Percentiles rank a stretch among this genome's conserved stretches.
phyloP scores from a whole-genome alignment of 2,113 vertebrate species.

The Pedionomus torquatus region DNA sequence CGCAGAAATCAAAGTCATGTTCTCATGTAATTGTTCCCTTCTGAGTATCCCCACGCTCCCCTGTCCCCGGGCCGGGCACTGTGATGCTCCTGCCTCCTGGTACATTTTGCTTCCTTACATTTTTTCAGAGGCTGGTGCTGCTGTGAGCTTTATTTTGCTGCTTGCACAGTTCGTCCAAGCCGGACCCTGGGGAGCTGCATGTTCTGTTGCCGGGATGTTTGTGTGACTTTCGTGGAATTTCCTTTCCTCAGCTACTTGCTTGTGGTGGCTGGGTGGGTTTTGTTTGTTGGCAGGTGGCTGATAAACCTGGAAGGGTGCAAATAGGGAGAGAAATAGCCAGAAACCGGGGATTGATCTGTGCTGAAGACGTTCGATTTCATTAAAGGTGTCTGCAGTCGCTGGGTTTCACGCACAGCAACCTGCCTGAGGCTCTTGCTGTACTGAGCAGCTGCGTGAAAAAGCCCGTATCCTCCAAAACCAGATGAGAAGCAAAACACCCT shows the following conservation, averaged over 20 bases:
- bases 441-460: neutral
- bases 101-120: conserved; percentile 34
- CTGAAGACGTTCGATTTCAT: neutral
- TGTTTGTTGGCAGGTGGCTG: neutral
- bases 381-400: neutral
- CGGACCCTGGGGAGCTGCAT: neutral
- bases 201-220: conserved; percentile 2
- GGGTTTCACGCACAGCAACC: neutral
- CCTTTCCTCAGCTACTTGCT: neutral
- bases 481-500: neutral
- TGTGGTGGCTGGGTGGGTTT: fast-evolving
- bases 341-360: neutral
- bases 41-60: neutral
- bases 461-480: neutral
- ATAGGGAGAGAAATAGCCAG: neutral
- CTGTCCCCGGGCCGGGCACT: neutral
- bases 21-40: conserved; percentile 16
- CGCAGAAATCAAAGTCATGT: neutral
- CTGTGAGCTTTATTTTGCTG: neutral
- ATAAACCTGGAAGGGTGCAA: neutral
- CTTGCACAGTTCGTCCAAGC: conserved; percentile 33
- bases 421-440: neutral
- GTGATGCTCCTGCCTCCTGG: neutral
- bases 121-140: neutral
- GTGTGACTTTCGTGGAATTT: conserved; percentile 40